Evolutionary conservation across 2,113 vertebrate species (phyloP), one percentile per base, ranked within the genome.

Genomic region (Orientallactaga bullata): DNA sequence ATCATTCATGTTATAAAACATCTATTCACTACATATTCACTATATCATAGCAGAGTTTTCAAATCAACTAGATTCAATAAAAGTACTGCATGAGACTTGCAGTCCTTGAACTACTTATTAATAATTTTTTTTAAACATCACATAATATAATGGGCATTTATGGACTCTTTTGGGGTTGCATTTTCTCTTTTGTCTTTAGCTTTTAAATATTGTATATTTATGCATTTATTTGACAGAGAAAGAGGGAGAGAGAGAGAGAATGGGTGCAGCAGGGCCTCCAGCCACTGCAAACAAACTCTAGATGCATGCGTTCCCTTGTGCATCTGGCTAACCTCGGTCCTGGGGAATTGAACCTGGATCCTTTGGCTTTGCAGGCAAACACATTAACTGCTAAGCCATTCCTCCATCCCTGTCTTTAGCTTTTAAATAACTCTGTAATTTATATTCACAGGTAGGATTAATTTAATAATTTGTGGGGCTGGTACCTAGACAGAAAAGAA

Each of bases 1-100:
- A 94, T 84, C 61, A 87, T 91, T 89, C 94, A 15, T 76, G 88
- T 69, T 92, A 7, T 42, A 89, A 96, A 94, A 88, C 18, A 92
- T 61, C 23, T 69, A 68, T 87, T 91, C 60, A 90, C 15, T 77
- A 9, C 69, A 47, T 42, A 17, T 71, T 89, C 20, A 80, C 20
- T 72, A 20, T 61, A 88, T 85, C 20, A 65, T 32, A 2, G 18
- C 7, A 95, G 5, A 6, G 63, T 92, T 94, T 94, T 84, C 21
- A 93, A 94, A 20, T 83, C 74, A 84, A 55, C 79, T 94, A 79
- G 66, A 90, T 76, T 90, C 71, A 82, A 76, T 89, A 74, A 65
- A 73, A 92, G 5, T 51, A 86, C 81, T 83, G 16, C 17, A 35
- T 66, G 77, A 92, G 55, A 84, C 85, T 96, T 73, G 16, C 55